These are phyloP conservation scores for Schlechtendalia chinensis DNA, from an alignment of 1,140 invertebrate species.

Conservation along the genomic window DNA sequence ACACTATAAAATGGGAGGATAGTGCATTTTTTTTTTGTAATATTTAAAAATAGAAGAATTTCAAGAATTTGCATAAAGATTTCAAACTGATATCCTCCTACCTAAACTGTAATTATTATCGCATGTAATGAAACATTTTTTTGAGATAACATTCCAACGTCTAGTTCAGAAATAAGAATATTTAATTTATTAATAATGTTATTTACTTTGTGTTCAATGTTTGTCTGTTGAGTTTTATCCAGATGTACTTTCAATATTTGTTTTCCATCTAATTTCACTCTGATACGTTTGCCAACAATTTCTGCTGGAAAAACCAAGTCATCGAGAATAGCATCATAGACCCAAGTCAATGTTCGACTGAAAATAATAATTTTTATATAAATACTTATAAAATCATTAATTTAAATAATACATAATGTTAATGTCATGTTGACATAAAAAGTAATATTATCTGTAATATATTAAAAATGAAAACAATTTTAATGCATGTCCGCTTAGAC, in stretches of 20 bases:
- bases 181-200: neutral
- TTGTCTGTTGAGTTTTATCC: conserved; percentile 97
- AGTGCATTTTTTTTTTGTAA: no score
- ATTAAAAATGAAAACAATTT: neutral
- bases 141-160: no score
- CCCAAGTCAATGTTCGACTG: conserved; percentile 90
- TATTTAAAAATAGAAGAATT: no score
- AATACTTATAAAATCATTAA: no score
- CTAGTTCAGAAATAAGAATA: no score
- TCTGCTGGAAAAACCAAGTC: conserved; percentile 98
- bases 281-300: conserved; percentile 97
- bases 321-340: conserved; percentile 97
- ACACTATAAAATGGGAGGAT: conserved; percentile 23
- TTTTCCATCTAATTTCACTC: conserved; percentile 91
- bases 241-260: conserved; percentile 97
- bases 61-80: no score
- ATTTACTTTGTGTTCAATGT: conserved; percentile 96
- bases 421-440: neutral
- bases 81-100: no score
- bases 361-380: conserved; percentile 52
- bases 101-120: no score
- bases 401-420: conserved; percentile 13
- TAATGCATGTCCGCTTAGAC: conserved; percentile 45
- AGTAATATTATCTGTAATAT: neutral
- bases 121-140: no score